Conservation (phyloP, 2,113 vertebrate species). For the Pangasianodon gigas region DNA sequence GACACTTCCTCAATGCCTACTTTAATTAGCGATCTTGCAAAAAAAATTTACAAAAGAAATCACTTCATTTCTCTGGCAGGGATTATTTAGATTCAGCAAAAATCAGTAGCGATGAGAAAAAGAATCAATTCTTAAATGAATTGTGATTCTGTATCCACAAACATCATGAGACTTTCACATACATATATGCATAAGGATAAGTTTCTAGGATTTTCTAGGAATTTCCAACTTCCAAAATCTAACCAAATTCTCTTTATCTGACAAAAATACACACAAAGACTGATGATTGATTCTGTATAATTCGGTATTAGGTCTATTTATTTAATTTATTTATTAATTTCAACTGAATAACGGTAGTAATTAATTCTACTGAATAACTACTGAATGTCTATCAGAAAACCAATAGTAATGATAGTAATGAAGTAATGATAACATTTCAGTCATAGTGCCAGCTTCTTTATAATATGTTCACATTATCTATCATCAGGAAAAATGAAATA, state of each 20-base stretch:
- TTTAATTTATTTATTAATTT: neutral
- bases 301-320: neutral
- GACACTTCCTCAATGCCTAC: slow-evolving; percentile 18
- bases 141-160: neutral
- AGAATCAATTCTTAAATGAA: neutral
- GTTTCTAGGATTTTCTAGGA: neutral
- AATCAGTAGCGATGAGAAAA: neutral
- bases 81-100: neutral
- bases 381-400: neutral
- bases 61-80: neutral
- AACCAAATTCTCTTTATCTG: neutral
- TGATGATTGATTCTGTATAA: neutral
- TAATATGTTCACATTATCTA: neutral
- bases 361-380: neutral
- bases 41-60: slow-evolving; percentile 27
- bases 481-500: neutral
- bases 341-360: neutral
- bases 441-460: neutral
- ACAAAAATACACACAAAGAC: neutral
- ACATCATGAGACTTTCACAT: neutral
- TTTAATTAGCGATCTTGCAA: slow-evolving; percentile 17
- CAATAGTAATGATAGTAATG: neutral
- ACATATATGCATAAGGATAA: neutral
- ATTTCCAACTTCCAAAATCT: neutral
- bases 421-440: neutral